phyloP scores from a whole-genome alignment of 2,888 invertebrate species.

The Hesperia comma region DNA sequence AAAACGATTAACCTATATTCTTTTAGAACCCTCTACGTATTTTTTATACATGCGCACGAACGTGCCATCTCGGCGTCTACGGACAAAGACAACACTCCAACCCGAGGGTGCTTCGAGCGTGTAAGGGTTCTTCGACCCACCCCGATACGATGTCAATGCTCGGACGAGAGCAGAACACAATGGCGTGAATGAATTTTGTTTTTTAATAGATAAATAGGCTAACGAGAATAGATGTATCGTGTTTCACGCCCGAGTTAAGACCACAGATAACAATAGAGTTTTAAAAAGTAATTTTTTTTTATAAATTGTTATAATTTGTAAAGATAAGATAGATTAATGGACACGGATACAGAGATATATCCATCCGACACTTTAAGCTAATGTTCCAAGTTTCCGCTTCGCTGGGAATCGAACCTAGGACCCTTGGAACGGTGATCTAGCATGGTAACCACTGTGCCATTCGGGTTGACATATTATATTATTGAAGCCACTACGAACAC shows the following conservation, averaged over 20 bases:
- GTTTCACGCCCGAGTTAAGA: not conserved
- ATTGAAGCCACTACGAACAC: no score
- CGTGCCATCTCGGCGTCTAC: conserved; percentile 22
- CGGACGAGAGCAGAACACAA: conserved; percentile 23
- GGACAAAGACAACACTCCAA: conserved; percentile 36
- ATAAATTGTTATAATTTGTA: no score
- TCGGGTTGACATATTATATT: no score
- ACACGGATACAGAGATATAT: no score
- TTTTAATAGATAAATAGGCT: conserved; percentile 28
- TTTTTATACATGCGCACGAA: conserved; percentile 24
- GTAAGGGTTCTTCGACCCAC: conserved; percentile 27
- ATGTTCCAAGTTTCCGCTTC: no score
- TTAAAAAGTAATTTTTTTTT: no score
- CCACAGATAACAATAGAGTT: not conserved
- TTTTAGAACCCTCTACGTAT: conserved; percentile 10
- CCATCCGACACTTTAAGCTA: no score
- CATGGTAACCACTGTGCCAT: no score
- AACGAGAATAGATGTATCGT: conserved; percentile 13
- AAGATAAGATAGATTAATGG: no score
- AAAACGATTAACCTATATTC: conserved; percentile 30
- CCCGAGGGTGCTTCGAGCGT: conserved; percentile 11
- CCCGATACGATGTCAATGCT: conserved; percentile 36
- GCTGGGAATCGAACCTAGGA: no score
- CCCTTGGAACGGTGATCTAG: no score
- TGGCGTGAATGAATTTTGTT: conserved; percentile 13